Evolutionary conservation across 1,140 invertebrate genomes (phyloP).

Genomic region (Brachystomella parvula): DNA sequence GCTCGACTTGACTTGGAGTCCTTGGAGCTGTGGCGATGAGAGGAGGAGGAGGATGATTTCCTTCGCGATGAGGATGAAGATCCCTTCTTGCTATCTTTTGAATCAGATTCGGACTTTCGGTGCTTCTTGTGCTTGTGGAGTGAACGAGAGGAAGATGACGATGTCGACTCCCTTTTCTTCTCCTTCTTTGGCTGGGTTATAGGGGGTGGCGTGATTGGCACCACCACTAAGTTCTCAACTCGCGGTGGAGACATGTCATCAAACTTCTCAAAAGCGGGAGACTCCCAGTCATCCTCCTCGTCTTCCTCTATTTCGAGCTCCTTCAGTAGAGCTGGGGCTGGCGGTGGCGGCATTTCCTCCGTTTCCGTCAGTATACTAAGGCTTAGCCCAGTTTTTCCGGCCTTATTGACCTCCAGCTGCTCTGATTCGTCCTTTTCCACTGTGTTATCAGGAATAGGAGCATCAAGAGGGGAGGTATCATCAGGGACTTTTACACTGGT

Average conservation of each 20-base stretch:
- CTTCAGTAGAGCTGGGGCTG: not conserved
- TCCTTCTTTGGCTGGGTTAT: not conserved
- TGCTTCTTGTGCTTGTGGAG: not conserved
- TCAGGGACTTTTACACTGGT: too few relatives aligned
- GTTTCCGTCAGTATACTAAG: too few relatives aligned
- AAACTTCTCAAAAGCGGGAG: slow-evolving; percentile 7
- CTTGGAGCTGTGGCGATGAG: not conserved
- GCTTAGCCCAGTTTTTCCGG: not conserved
- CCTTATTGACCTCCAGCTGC: not conserved
- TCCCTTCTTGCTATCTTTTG: too few relatives aligned
- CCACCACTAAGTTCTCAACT: not conserved
- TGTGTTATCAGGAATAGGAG: not conserved
- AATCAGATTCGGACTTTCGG: not conserved
- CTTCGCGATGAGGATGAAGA: too few relatives aligned
- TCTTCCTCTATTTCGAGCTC: not conserved
- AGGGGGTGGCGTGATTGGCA: not conserved
- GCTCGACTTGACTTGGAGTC: not conserved
- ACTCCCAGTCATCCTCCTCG: not conserved
- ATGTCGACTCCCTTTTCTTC: not conserved
- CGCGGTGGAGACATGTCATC: not conserved
- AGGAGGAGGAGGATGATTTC: too few relatives aligned
- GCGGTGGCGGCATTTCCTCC: not conserved
- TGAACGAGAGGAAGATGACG: not conserved
- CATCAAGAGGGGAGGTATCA: too few relatives aligned
- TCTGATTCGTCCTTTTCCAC: not conserved